Evolutionary conservation across 2,888 invertebrate genomes (phyloP).

Genomic region (Trichopoda pennipes): DNA sequence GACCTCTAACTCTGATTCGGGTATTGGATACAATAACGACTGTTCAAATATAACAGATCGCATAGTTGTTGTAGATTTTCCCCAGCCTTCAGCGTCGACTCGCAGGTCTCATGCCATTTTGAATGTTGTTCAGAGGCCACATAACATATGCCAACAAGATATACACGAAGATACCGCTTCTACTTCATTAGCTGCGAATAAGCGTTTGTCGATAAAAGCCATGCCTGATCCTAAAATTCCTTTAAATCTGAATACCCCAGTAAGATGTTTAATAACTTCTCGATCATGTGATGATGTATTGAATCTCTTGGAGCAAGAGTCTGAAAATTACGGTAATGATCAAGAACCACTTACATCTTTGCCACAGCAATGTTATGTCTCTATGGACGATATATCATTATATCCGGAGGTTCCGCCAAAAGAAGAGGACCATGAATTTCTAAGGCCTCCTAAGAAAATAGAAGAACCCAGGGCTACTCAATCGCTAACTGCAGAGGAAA

Average conservation of each 20-base stretch:
- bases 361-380: slow-evolving; percentile 79
- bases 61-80: slow-evolving; percentile 89
- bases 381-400: slow-evolving; percentile 84
- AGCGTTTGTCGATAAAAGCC: slow-evolving; percentile 84
- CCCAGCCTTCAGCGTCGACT: slow-evolving; percentile 74
- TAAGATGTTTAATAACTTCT: slow-evolving; percentile 77
- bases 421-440: slow-evolving; percentile 49
- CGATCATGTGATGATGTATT: slow-evolving; percentile 84
- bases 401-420: slow-evolving; percentile 74
- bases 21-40: slow-evolving; percentile 96
- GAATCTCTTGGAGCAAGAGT: slow-evolving; percentile 77
- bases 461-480: slow-evolving; percentile 16
- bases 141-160: slow-evolving; percentile 61
- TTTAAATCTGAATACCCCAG: slow-evolving; percentile 81
- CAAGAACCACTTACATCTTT: slow-evolving; percentile 9
- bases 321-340: slow-evolving; percentile 54
- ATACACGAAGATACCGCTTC: slow-evolving; percentile 50
- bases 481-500: neutral
- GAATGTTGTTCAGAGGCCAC: slow-evolving; percentile 46
- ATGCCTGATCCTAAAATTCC: slow-evolving; percentile 83
- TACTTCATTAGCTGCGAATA: slow-evolving; percentile 70
- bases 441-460: slow-evolving; percentile 32
- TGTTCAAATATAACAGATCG: slow-evolving; percentile 91
- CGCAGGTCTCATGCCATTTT: slow-evolving; percentile 46
- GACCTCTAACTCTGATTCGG: slow-evolving; percentile 96